Evolutionary conservation across 2,888 invertebrate species (phyloP), one percentile per base, ranked within the genome.

Genomic region (Euclidia mi): DNA sequence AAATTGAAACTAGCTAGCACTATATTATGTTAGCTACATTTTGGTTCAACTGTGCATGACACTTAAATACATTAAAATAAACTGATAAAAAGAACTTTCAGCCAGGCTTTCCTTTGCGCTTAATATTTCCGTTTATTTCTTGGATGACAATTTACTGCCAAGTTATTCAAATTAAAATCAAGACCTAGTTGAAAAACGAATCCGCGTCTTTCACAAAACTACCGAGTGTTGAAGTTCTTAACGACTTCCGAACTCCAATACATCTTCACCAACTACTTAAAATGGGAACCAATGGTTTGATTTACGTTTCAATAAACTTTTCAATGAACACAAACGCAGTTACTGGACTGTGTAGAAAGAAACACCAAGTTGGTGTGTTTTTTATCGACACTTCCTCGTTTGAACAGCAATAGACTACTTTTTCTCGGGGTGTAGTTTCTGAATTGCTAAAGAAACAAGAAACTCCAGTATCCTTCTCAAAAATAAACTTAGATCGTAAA

Each of bases 281-380:
- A 40, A 62, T 51, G n/a, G 11, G 45, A 40, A 46, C 29, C 35
- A 43, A 48, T 15, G 31, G 32, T 40, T 44, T 32, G 28, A 15
- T 25, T 37, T 43, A 37, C 41, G 31, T 43, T 20, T 12, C 40
- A 53, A 57, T 35, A 44, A 58, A 47, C 14, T 42, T 48, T 10
- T 47, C 34, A 42, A 28, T 46, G 25, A 55, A 55, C 32, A 59
- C 11, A 58, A 64, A 38, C 40, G 29, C 28, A 45, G 47, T 18
- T 53, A 59, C 44, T 70, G 44, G 29, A 51, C 53, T 55, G 50
- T 55, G 48, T 34, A 37, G 53, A 52, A 57, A 67, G 37, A 57
- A 65, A 70, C 32, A 44, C 43, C 35, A 37, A 65, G 34, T 50
- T 40, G 7, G 52, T 31, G 37, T 58, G 65, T 69, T 65, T 58